Base-by-base conservation (phyloP, 2,888 invertebrate genomes). In the Icerya purchasi region DNA sequence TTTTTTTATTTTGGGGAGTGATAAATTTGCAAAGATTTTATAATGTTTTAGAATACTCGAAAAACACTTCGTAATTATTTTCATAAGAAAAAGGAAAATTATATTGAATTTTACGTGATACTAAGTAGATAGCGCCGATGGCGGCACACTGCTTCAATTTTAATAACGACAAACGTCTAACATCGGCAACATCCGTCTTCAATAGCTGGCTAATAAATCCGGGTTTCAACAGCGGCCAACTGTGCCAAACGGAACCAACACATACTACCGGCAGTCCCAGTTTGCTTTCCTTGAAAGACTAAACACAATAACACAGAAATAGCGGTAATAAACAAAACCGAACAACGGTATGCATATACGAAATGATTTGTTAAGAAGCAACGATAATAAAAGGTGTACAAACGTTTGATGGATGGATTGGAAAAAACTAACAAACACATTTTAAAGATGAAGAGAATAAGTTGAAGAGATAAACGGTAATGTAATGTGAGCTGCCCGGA, bases 221-320 rank as follows among this genome's bases (percentile, higher is more conserved):
- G 2, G 79, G 74, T 67, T 82, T 76, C 62, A 97, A 69, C 23
- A 84, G 76, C 2, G 80, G 74, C 92, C 93, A 97, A 69, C 93
- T 93, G 63, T 86, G 79, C 88, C 91, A 97, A 1, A 97, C 92
- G 0, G 92, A 92, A 0, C 96, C 96, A 0, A 94, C 89, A 69
- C 93, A 94, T 0, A 92, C 82, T 0, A 96, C 78, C 56, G 81
- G 78, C 52, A 91, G 68, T 1, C 83, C 84, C 21, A 78, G 79
- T 2, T 71, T 66, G 54, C 69, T 70, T 21, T 73, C 66, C 52
- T 73, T 72, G 55, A 82, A 70, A 61, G 75, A 75, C 72, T 78
- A 68, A 18, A 66, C 63, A 63, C 60, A 52, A 59, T 59, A 36
- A 56, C 10, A 8, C n/a, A 54, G 2, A n/a, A 2, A 54, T n/a